phyloP scores from a whole-genome alignment of 2,888 invertebrate genomes.

The Tipula helvola region DNA sequence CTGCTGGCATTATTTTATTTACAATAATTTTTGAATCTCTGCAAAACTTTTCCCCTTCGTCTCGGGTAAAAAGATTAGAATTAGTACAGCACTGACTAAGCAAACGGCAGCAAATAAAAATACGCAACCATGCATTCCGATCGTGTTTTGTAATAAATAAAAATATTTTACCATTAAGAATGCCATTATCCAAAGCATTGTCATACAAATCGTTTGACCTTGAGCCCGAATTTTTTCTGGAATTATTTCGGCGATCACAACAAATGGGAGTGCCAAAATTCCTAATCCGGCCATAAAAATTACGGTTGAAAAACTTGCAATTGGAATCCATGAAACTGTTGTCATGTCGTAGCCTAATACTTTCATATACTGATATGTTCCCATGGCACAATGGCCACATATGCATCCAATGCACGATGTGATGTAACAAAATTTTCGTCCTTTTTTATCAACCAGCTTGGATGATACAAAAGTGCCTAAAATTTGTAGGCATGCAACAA shows the following conservation, averaged over 20 bases:
- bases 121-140: slow-evolving; percentile 29
- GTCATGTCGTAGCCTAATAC: background rate
- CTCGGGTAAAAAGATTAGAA: slow-evolving; percentile 28
- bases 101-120: slow-evolving; percentile 25
- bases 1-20: background rate
- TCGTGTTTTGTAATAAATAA: slow-evolving; percentile 21
- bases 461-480: slow-evolving; percentile 22
- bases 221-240: slow-evolving; percentile 14
- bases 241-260: slow-evolving; percentile 15
- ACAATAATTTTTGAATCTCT: slow-evolving; percentile 23
- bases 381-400: slow-evolving; percentile 11
- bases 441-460: slow-evolving; percentile 21
- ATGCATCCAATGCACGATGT: slow-evolving; percentile 13
- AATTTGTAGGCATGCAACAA: slow-evolving; percentile 23
- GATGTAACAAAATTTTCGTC: slow-evolving; percentile 23
- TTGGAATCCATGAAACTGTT: slow-evolving; percentile 14
- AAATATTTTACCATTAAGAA: slow-evolving; percentile 20
- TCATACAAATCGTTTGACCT: slow-evolving; percentile 15
- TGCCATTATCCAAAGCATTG: slow-evolving; percentile 19
- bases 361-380: slow-evolving; percentile 10
- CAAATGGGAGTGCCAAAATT: slow-evolving; percentile 15
- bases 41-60: slow-evolving; percentile 32
- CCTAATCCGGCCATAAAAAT: slow-evolving; percentile 16
- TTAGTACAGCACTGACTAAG: slow-evolving; percentile 24
- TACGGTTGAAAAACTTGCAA: slow-evolving; percentile 13